phyloP scores from a whole-genome alignment of 1,140 invertebrate species.

The Drosophila micromelanica region DNA sequence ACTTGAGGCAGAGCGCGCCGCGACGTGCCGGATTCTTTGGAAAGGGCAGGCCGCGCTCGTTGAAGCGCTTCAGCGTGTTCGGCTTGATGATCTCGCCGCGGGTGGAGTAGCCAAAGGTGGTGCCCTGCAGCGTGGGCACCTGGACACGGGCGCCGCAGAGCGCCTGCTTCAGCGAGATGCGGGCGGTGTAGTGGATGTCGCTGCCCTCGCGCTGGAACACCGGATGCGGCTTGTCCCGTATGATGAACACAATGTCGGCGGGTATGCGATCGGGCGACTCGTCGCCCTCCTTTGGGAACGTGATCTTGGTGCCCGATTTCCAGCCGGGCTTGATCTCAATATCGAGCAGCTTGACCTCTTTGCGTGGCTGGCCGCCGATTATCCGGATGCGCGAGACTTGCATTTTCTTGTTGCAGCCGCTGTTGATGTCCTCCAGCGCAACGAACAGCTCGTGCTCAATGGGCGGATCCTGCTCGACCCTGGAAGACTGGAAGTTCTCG shows the following conservation, averaged over 20 bases:
- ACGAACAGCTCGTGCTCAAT: slow-evolving; percentile 94
- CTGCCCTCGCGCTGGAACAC: slow-evolving; percentile 93
- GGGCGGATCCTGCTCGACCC: slow-evolving; percentile 88
- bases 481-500: slow-evolving; percentile 33
- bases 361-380: slow-evolving; percentile 86
- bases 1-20: slow-evolving; percentile 93
- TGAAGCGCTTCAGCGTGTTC: slow-evolving; percentile 89
- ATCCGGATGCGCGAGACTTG: slow-evolving; percentile 93
- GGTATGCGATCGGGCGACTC: slow-evolving; percentile 93
- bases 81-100: slow-evolving; percentile 92
- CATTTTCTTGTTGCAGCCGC: slow-evolving; percentile 96
- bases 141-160: slow-evolving; percentile 90
- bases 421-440: slow-evolving; percentile 90
- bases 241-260: slow-evolving; percentile 97
- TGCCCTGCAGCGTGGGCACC: slow-evolving; percentile 92
- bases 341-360: slow-evolving; percentile 94
- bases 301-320: slow-evolving; percentile 97
- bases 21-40: slow-evolving; percentile 91
- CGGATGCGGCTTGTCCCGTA: slow-evolving; percentile 94
- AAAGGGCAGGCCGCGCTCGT: slow-evolving; percentile 92
- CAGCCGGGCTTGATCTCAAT: slow-evolving; percentile 96
- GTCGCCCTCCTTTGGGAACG: slow-evolving; percentile 96
- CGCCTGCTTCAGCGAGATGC: slow-evolving; percentile 91
- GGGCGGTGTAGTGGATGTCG: slow-evolving; percentile 92
- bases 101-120: slow-evolving; percentile 88